Conservation (phyloP, 2,797 vertebrate species). For the Alfaro cultratus region DNA sequence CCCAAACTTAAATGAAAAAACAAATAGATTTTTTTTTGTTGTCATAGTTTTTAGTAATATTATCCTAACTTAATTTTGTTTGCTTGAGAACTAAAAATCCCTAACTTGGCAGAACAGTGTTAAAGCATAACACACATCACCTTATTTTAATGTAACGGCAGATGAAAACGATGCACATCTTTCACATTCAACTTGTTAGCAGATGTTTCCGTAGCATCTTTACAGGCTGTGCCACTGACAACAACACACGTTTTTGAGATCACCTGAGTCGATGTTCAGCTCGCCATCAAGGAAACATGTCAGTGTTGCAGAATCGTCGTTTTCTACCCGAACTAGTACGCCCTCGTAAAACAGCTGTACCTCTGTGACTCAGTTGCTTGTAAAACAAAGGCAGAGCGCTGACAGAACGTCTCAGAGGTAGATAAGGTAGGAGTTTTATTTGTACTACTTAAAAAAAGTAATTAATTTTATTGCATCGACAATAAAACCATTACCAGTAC, state of each 20-base stretch:
- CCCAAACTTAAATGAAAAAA: no score
- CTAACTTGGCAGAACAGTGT: not conserved
- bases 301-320: not conserved
- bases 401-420: not conserved
- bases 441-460: not conserved
- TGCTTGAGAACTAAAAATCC: not conserved
- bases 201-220: not conserved
- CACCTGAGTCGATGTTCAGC: not conserved
- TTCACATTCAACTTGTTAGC: not conserved
- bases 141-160: not conserved
- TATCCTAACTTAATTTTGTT: not conserved
- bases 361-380: not conserved
- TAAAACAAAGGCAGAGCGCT: not conserved
- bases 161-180: not conserved
- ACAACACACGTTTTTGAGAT: not conserved
- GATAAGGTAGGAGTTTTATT: not conserved
- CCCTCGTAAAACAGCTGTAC: not conserved
- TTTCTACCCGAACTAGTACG: not conserved
- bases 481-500: not conserved
- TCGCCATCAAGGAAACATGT: not conserved
- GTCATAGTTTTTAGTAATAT: no score
- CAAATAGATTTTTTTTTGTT: no score
- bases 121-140: not conserved
- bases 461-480: not conserved
- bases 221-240: not conserved